These are phyloP conservation scores for Pseudomugil gertrudae DNA, from an alignment of 2,797 vertebrate species.

Conservation along the genomic window DNA sequence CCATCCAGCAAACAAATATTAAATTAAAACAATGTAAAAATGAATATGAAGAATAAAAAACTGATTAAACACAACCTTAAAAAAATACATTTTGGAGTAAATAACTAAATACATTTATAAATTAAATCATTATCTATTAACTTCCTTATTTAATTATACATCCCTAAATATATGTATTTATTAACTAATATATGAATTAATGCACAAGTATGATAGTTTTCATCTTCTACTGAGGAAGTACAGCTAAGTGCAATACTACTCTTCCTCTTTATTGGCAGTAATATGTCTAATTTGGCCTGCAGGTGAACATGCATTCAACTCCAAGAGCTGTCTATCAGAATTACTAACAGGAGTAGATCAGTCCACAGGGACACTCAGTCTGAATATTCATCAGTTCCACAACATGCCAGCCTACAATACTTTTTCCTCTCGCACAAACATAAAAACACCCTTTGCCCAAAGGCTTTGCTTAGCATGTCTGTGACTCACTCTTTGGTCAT, in stretches of 20 bases:
- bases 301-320: slow-evolving; percentile 88
- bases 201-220: neutral
- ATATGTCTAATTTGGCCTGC: slow-evolving; percentile 73
- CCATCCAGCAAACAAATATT: neutral
- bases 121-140: neutral
- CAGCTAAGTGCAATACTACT: slow-evolving; percentile 26
- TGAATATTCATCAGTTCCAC: slow-evolving; percentile 97
- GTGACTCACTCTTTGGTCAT: slow-evolving; percentile 59
- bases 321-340: slow-evolving; percentile 95
- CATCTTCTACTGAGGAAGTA: slow-evolving; percentile 8
- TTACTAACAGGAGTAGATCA: slow-evolving; percentile 83
- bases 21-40: neutral
- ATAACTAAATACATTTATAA: neutral
- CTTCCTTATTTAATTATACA: neutral
- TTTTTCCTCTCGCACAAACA: slow-evolving; percentile 43
- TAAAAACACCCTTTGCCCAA: slow-evolving; percentile 46
- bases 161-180: neutral
- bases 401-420: slow-evolving; percentile 64
- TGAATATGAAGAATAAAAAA: neutral
- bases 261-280: slow-evolving; percentile 54
- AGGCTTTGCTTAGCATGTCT: slow-evolving; percentile 39
- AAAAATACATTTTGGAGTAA: neutral
- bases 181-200: neutral
- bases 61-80: neutral
- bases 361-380: slow-evolving; percentile 92